Base-by-base conservation (phyloP, 2,888 invertebrate genomes). In the Tetramorium bicarinatum region DNA sequence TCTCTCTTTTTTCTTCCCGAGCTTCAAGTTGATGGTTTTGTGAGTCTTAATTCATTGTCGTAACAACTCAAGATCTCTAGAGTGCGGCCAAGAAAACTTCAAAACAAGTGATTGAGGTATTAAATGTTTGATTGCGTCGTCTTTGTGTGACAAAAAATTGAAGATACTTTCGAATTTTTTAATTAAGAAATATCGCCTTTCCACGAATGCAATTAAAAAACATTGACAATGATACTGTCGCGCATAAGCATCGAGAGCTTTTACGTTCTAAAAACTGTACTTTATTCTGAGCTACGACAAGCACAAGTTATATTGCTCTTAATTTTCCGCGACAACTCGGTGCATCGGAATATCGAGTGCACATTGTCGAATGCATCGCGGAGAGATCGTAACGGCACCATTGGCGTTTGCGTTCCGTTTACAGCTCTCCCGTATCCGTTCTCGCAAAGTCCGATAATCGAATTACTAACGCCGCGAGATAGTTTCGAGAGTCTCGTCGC, bases 341-440 rank as follows among this genome's bases (percentile, higher is more conserved):
- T 25, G 77, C 67, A 52, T 64, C 75, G 49, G 64, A 66, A 54
- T 54, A 67, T 77, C 76, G 76, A 77, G 67, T 52, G 76, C 76
- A 34, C 76, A 34, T 77, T 67, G 56, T 47, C 79, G 79, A 71
- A 59, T 71, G 79, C 72, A 15, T 80, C 72, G 72, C 77, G 77
- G 56, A 56, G 66, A 72, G 59, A 72, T 72, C 34, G 72, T 80
- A 80, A 80, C 79, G 72, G 72, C 79, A 72, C 69, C 67, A 67
- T 76, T 76, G 76, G 76, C 76, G 76, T 76, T 76, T 54, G 67
- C 67, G 76, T 76, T 67, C 41, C 76, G 76, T 67, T 76, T 76
- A 59, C 47, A 71, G 29, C 47, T 38, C 41, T 47, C 47, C 38
- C 47, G 47, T 47, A 72, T 38, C 21, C 79, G 47, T 56, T 56